Percentiles rank a stretch among this genome's conserved stretches.
Evolutionary conservation across 2,797 vertebrate species (phyloP).

Genomic region (Mormyrus hasselquistii): DNA sequence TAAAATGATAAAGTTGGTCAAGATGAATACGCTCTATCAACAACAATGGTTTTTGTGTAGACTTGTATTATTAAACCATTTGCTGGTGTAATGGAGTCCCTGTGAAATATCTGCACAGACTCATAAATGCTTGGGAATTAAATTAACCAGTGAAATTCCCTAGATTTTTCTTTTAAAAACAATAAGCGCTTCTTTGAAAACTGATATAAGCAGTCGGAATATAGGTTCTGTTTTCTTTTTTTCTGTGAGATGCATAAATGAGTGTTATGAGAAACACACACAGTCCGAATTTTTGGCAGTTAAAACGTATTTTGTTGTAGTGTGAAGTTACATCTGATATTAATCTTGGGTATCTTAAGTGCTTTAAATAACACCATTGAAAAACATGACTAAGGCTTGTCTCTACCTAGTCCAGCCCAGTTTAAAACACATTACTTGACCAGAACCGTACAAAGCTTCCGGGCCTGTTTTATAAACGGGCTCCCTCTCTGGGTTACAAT

Average conservation of each 20-base stretch:
- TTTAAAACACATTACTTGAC: neutral
- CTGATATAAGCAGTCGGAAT: neutral
- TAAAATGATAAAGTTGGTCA: slow-evolving; percentile 45
- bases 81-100: slow-evolving; percentile 55
- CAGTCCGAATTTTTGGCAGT: neutral
- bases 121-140: neutral
- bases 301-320: neutral
- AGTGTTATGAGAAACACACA: neutral
- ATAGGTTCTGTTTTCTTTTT: neutral
- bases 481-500: neutral
- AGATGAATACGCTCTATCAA: slow-evolving; percentile 45
- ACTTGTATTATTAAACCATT: slow-evolving; percentile 62
- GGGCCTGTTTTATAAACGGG: neutral
- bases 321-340: neutral
- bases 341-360: neutral
- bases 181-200: neutral
- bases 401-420: neutral
- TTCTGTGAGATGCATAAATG: neutral
- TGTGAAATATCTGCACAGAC: slow-evolving; percentile 60
- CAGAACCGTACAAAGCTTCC: neutral
- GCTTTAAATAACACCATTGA: neutral
- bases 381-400: neutral
- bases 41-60: slow-evolving; percentile 34
- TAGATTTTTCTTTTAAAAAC: neutral
- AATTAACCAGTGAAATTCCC: neutral